Percentiles rank a stretch among this genome's conserved stretches.
phyloP scores from a whole-genome alignment of 2,888 invertebrate species.

The Branchipolynoe longqiensis region DNA sequence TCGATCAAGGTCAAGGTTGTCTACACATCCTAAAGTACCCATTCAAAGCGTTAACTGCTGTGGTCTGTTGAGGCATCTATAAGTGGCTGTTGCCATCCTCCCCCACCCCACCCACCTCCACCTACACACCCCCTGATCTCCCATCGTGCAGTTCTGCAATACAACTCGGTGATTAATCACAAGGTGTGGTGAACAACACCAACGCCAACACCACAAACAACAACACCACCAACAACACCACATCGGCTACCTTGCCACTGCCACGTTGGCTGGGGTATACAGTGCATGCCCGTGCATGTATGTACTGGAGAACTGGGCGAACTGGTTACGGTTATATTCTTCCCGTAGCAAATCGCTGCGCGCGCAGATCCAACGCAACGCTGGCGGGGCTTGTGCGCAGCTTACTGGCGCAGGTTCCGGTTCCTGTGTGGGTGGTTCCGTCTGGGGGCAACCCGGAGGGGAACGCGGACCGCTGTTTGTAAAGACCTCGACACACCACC shows the following conservation, averaged over 20 bases:
- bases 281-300: constrained; percentile 58
- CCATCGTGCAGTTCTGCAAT: too few relatives aligned
- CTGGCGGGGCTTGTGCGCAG: constrained; percentile 50
- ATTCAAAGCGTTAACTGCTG: too few relatives aligned
- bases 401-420: constrained; percentile 55
- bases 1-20: not conserved
- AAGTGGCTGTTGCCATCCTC: too few relatives aligned
- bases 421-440: constrained; percentile 37
- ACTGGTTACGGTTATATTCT: constrained; percentile 58
- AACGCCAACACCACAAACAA: too few relatives aligned
- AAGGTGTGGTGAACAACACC: too few relatives aligned
- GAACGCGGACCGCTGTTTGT: constrained; percentile 31
- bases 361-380: constrained; percentile 46
- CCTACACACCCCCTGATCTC: not conserved
- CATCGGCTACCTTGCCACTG: not conserved
- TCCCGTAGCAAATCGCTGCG: constrained; percentile 50
- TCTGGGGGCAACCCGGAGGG: not conserved
- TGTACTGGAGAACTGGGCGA: constrained; percentile 60
- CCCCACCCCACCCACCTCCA: too few relatives aligned
- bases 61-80: too few relatives aligned
- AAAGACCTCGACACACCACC: constrained; percentile 6
- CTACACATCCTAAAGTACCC: too few relatives aligned
- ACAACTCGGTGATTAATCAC: too few relatives aligned
- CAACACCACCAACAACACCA: not conserved
- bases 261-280: constrained; percentile 35